Base-by-base conservation (phyloP, 2,888 invertebrate genomes). In the Digitonthophagus gazella region DNA sequence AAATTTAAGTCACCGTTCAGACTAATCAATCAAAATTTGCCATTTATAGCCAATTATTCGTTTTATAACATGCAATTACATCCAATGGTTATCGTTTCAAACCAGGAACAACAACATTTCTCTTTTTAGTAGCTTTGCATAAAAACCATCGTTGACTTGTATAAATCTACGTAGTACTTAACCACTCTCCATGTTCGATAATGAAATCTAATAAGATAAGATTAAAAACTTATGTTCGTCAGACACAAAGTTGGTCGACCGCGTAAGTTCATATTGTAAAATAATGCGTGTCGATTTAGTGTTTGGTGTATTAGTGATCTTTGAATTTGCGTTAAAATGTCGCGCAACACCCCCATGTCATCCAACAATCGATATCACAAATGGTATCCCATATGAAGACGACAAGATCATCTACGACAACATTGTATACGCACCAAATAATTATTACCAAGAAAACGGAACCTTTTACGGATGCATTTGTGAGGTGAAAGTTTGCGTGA, bases 401-500 rank as follows among this genome's bases (percentile, higher is more conserved):
- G 28, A 58, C 20, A 18, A 28, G 5, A 67, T 67, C 20, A 14
- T 58, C 58, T 19, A 67, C 8, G 61, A 67, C 15, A 58, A 58
- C 18, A 58, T 67, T 20, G 11, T n/a, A 15, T 67, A 58, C 61
- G 58, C 19, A 14, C 18, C 58, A 2, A 11, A 58, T 15, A 16
- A 67, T 58, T 67, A 67, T 28, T 67, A 58, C 58, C n/a, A 6
- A 11, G 3, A 19, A 20, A 22, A 67, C 58, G 67, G 22, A 15
- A 58, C 11, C 4, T 20, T 16, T 14, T 28, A 28, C 22, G 67
- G 67, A 15, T 67, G 67, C 16, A 28, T 58, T 58, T 67, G 67
- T 20, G 58, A 67, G 22, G 61, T 67, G 15, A 67, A 67, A 28
- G 8, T 20, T 8, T 67, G 67, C 67, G 14, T 67, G 15, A 15